Conservation (phyloP, 2,797 vertebrate species). For the Esox masquinongy region DNA sequence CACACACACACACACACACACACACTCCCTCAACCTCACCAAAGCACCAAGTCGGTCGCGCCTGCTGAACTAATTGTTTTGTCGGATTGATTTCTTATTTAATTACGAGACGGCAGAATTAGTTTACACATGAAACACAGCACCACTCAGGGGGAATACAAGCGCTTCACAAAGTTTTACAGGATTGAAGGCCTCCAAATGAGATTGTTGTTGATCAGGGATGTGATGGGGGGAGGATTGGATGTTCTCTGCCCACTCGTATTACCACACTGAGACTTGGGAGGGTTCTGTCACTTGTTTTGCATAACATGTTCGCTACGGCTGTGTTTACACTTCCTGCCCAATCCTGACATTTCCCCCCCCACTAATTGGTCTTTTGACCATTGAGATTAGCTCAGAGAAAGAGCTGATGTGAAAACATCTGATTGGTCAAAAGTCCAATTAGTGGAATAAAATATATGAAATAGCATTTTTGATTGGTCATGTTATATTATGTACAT, state of each 20-base stretch:
- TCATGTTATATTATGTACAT: too few species aligned
- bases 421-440: too few species aligned
- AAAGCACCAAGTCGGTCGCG: constrained; percentile 26
- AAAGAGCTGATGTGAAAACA: too few species aligned
- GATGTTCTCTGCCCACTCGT: neutral
- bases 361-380: too few species aligned
- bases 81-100: constrained; percentile 69
- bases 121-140: constrained; percentile 57
- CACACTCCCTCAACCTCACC: constrained; percentile 5
- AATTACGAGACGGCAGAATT: constrained; percentile 65
- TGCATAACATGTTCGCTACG: constrained; percentile 24
- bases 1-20: constrained; percentile 23
- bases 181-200: constrained; percentile 41
- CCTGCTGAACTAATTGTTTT: constrained; percentile 60
- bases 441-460: too few species aligned
- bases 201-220: constrained; percentile 45
- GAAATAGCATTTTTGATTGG: too few species aligned
- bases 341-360: neutral
- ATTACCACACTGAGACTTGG: neutral
- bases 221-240: constrained; percentile 35
- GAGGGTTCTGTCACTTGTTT: constrained; percentile 23
- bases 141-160: constrained; percentile 56
- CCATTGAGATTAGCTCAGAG: too few species aligned
- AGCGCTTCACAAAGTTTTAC: constrained; percentile 56
- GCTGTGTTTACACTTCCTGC: constrained; percentile 21